A percentile compares a stretch with the other conserved stretches of the same genome.
Evolutionary conservation across 2,113 vertebrate species (phyloP).

Genomic region (Delphinus delphis): DNA sequence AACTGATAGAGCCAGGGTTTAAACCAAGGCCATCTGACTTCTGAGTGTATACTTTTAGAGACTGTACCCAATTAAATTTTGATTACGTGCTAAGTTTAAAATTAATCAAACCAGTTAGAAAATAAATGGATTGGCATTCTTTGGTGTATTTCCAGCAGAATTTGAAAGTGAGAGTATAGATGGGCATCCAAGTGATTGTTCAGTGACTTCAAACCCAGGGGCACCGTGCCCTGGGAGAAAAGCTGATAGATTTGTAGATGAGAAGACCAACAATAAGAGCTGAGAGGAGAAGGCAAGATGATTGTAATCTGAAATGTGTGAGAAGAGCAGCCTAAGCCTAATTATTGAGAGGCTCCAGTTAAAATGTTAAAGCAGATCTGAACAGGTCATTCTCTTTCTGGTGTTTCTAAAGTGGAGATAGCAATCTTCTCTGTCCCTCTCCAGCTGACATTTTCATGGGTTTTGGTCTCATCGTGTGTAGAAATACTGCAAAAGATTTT

Average conservation of each 20-base stretch:
- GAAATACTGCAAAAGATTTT: neutral
- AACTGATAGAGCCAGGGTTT: constrained; percentile 11
- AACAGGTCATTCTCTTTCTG: neutral
- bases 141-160: neutral
- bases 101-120: neutral
- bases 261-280: neutral
- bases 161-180: neutral
- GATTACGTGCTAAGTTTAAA: neutral
- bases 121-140: neutral
- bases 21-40: neutral
- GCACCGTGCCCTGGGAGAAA: neutral
- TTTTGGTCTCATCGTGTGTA: neutral
- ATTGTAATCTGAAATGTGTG: neutral
- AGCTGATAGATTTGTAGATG: neutral
- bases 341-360: neutral
- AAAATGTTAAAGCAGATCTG: neutral
- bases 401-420: neutral
- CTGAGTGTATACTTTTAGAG: neutral
- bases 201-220: neutral
- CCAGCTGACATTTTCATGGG: neutral
- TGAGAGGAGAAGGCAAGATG: neutral
- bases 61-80: neutral
- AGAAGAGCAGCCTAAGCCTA: neutral
- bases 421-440: neutral
- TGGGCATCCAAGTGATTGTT: neutral